phyloP scores from a whole-genome alignment of 1,140 invertebrate genomes.

The Drosophila kanapiae region DNA sequence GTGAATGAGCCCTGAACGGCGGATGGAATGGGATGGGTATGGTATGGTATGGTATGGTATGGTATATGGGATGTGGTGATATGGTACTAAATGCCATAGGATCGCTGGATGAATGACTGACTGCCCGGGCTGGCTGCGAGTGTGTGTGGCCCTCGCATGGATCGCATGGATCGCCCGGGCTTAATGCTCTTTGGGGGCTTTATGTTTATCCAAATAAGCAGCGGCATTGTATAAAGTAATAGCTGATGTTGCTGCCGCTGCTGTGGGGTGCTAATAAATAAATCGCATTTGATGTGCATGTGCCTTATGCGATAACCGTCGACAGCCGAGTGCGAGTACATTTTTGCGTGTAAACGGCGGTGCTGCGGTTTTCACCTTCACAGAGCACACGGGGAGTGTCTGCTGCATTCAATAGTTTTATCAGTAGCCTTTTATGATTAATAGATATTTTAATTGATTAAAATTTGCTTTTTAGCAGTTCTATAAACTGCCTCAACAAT shows the following conservation, averaged over 20 bases:
- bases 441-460: constrained; percentile 23
- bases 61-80: constrained; percentile 13
- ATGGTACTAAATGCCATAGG: constrained; percentile 34
- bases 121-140: constrained; percentile 26
- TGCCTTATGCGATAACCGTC: constrained; percentile 45
- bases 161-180: constrained; percentile 47
- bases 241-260: constrained; percentile 27
- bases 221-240: constrained; percentile 72
- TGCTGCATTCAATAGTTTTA: not conserved
- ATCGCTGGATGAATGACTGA: constrained; percentile 55
- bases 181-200: constrained; percentile 60
- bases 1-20: constrained; percentile 57
- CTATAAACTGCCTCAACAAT: not conserved
- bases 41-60: constrained; percentile 19
- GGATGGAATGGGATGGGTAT: constrained; percentile 45
- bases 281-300: constrained; percentile 68
- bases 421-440: constrained; percentile 10
- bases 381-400: not conserved
- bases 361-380: not conserved
- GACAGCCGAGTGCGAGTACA: not conserved
- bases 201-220: constrained; percentile 79
- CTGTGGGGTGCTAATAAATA: constrained; percentile 80
- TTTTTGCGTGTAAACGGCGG: not conserved
- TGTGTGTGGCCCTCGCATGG: constrained; percentile 52
- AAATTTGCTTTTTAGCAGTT: not conserved